phyloP scores from a whole-genome alignment of 2,797 vertebrate genomes.

The Rhabdophis nuchalis region DNA sequence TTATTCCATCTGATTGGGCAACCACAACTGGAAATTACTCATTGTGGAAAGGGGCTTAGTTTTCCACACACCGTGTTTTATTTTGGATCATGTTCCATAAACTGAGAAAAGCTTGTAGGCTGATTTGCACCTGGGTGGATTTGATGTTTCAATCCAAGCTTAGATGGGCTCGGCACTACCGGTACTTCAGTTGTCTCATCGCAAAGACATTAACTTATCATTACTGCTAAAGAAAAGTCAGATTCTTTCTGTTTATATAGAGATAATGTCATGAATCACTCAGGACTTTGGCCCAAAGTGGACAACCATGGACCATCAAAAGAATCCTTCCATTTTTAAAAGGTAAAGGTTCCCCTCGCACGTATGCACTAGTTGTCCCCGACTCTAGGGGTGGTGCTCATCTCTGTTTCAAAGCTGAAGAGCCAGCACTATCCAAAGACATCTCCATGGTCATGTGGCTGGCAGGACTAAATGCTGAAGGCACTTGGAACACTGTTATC shows the following conservation, averaged over 20 bases:
- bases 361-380: too few relatives aligned
- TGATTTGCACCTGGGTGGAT: background rate
- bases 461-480: too few relatives aligned
- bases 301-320: background rate
- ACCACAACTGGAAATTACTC: background rate
- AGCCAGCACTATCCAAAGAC: too few relatives aligned
- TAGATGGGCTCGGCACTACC: too few relatives aligned
- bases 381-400: too few relatives aligned
- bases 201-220: background rate
- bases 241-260: background rate
- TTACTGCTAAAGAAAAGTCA: background rate
- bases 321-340: background rate
- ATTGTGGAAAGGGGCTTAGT: accelerated
- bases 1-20: background rate
- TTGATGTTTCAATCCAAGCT: background rate
- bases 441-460: too few relatives aligned
- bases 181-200: background rate
- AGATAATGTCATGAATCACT: background rate
- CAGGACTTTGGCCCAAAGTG: background rate
- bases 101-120: background rate
- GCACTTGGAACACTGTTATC: too few relatives aligned
- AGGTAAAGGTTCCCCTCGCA: too few relatives aligned
- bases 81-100: background rate
- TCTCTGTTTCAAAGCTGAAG: too few relatives aligned
- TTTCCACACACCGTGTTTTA: background rate